phyloP scores from a whole-genome alignment of 2,113 vertebrate species.

The Chunga burmeisteri region DNA sequence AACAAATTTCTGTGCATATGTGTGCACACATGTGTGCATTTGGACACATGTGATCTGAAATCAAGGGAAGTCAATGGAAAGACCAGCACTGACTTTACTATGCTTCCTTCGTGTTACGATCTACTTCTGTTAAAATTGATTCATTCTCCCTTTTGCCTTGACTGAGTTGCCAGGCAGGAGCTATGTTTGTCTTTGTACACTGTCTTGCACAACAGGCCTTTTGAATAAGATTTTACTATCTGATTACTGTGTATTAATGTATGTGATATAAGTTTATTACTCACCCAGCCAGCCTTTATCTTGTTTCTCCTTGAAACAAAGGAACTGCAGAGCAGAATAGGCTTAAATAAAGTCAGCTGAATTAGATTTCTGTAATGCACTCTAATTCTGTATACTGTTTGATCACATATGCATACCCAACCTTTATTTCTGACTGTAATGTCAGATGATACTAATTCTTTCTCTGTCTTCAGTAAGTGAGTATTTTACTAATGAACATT shows the following conservation, averaged over 20 bases:
- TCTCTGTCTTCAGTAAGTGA: not conserved
- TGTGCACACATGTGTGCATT: not conserved
- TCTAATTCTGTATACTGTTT: not conserved
- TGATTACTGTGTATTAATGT: not conserved
- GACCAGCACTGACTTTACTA: not conserved
- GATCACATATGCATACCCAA: not conserved
- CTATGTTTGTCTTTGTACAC: not conserved
- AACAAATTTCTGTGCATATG: not conserved
- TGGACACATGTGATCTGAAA: not conserved
- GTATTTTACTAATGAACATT: not conserved
- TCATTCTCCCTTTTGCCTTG: not conserved
- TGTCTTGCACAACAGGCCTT: slow-evolving; percentile 2
- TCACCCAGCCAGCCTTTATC: slow-evolving; percentile 14
- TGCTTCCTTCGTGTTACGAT: not conserved
- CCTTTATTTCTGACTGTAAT: not conserved
- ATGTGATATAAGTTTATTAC: not conserved
- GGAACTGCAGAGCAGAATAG: not conserved
- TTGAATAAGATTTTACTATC: not conserved
- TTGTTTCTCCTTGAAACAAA: slow-evolving; percentile 2
- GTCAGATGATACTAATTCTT: not conserved
- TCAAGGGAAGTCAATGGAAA: not conserved
- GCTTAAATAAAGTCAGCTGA: not conserved
- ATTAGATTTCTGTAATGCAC: not conserved
- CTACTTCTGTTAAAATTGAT: not conserved
- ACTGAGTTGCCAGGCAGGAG: not conserved